Base-by-base conservation (phyloP, 2,888 invertebrate species). In the Eugnorisma glareosa region DNA sequence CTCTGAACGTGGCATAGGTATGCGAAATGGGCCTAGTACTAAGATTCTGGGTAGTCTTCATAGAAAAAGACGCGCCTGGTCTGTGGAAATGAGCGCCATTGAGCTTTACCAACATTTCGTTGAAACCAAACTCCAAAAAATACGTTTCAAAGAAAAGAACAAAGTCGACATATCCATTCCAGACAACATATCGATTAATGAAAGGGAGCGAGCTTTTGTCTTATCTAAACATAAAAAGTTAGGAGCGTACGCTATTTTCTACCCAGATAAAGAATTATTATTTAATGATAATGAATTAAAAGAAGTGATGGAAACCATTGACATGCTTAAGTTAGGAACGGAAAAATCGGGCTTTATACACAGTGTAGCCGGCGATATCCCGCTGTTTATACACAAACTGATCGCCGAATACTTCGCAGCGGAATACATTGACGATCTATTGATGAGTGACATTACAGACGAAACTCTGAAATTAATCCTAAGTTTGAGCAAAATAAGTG, bases 201-300 rank as follows among this genome's bases (percentile, higher is more conserved):
- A 35, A 28, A 61, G 21, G 11, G 61, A 35, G 24, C 35, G 11
- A 5, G 15, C 10, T 61, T 8, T 24, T 61, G 24, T 63, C 6
- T 37, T 63, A 13, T 24, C 11, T 11, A 63, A 63, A 37, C 61
- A 37, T 63, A 37, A 37, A 63, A 24, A 37, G 37, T 37, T 63
- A 37, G 61, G 37, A 37, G 61, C 61, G 35, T 63, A 24, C 61
- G 61, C 61, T 37, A 63, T 63, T 24, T 63, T 63, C 37, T 37
- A 37, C 24, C 1, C 31, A 37, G 1, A 37, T 13, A 6, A 4
- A 24, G 37, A 24, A 6, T 24, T 24, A 6, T 6, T 63, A 63
- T 63, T 63, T 63, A 63, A 35, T 13, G 61, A 37, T 24, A 37
- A 13, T 37, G 61, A 63, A 63, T 37, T 63, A 18, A 63, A 63